A percentile compares a stretch with the other conserved stretches of the same genome.
Evolutionary conservation across 2,113 vertebrate genomes (phyloP).

Genomic region (Hylia prasina): DNA sequence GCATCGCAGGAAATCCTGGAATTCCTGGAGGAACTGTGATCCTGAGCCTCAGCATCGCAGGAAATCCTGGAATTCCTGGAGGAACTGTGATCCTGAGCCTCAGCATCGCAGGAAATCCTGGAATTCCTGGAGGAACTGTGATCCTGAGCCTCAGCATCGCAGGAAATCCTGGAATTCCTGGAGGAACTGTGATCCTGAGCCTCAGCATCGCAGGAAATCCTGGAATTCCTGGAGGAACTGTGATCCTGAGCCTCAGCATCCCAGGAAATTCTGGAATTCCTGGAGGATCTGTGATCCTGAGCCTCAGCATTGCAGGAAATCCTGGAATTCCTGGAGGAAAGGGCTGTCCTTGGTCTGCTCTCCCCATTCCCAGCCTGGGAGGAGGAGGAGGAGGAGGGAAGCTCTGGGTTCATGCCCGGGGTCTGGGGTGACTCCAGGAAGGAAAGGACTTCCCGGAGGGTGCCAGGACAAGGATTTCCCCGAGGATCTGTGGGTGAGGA

Average conservation of each 20-base stretch:
- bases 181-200: rapidly evolving
- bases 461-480: background rate
- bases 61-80: too few species aligned
- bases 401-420: rapidly evolving
- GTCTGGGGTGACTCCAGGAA: background rate
- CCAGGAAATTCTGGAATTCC: too few species aligned
- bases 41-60: too few species aligned
- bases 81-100: too few species aligned
- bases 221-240: too few species aligned
- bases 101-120: too few species aligned
- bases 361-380: background rate
- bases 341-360: background rate
- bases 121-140: too few species aligned
- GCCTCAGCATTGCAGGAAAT: background rate
- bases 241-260: rapidly evolving
- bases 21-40: too few species aligned
- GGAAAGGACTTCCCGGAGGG: background rate
- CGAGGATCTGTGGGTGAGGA: background rate
- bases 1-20: too few species aligned
- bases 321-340: rapidly evolving
- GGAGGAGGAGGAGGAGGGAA: background rate
- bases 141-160: rapidly evolving
- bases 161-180: too few species aligned
- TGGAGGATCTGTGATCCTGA: too few species aligned
- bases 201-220: too few species aligned